A percentile compares a stretch with the other conserved stretches of the same genome.
Evolutionary conservation across 2,113 vertebrate species (phyloP).

Genomic region (Notothenia rossii): DNA sequence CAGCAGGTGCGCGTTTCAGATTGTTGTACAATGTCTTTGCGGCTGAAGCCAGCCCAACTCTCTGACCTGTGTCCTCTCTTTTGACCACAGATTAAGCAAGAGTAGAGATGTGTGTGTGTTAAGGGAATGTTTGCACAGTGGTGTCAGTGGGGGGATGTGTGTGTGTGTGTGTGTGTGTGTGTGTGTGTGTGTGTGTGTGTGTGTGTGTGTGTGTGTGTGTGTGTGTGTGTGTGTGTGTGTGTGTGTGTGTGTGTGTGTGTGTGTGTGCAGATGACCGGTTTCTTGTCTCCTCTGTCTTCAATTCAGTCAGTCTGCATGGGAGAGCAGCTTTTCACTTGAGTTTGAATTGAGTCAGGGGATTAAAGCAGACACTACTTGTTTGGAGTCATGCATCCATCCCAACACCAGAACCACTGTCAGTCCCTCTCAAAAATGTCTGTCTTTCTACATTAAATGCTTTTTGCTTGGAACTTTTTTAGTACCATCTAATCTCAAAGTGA

Average conservation of each 20-base stretch:
- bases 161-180: too few species aligned
- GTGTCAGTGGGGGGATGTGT: not conserved
- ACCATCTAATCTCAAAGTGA: too few species aligned
- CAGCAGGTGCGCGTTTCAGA: slow-evolving; percentile 48
- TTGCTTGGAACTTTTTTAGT: too few species aligned
- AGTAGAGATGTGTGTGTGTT: slow-evolving; percentile 34
- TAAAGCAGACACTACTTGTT: not conserved
- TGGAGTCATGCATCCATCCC: not conserved
- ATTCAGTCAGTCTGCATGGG: not conserved
- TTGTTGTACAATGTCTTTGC: slow-evolving; percentile 44
- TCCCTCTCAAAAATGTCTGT: too few species aligned
- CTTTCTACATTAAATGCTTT: too few species aligned
- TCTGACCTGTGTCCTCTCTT: slow-evolving; percentile 53
- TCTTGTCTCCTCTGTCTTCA: slow-evolving; percentile 11
- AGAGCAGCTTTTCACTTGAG: not conserved
- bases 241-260: too few species aligned
- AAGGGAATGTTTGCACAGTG: slow-evolving; percentile 29
- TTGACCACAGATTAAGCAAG: slow-evolving; percentile 40
- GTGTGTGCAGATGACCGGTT: slow-evolving; percentile 43
- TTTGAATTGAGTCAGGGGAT: not conserved
- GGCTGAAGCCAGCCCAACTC: too few species aligned
- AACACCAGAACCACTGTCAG: not conserved
- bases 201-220: too few species aligned
- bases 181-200: too few species aligned
- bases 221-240: too few species aligned